phyloP scores from a whole-genome alignment of 2,113 vertebrate genomes.

The Morone saxatilis region DNA sequence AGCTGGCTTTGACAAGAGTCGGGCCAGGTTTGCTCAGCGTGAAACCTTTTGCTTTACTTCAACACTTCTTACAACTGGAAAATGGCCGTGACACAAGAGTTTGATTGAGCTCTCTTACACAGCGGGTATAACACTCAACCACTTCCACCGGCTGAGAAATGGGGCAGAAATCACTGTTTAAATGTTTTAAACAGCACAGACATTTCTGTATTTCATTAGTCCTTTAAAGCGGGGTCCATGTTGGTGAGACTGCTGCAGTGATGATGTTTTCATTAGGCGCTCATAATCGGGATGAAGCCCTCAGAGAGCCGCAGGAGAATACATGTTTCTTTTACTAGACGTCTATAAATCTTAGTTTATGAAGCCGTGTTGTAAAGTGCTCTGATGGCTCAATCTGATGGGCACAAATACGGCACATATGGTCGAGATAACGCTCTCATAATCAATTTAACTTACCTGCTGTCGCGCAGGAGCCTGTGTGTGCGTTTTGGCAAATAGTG shows the following conservation, averaged over 20 bases:
- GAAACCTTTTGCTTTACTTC: neutral
- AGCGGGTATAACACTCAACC: neutral
- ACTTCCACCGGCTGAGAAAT: neutral
- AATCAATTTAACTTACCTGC: conserved; percentile 33
- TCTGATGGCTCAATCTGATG: conserved; percentile 15
- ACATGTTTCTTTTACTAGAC: neutral
- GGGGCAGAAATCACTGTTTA: neutral
- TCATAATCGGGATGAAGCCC: neutral
- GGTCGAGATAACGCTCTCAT: conserved; percentile 8
- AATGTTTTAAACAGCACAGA: neutral
- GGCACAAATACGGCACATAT: conserved; percentile 34
- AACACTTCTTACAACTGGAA: conserved; percentile 9
- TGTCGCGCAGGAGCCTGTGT: neutral
- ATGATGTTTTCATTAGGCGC: conserved; percentile 34
- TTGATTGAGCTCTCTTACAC: neutral
- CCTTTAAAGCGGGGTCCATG: neutral
- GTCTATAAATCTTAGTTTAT: conserved; percentile 45
- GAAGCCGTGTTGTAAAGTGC: neutral
- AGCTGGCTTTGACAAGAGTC: neutral
- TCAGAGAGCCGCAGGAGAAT: neutral
- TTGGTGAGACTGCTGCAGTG: neutral
- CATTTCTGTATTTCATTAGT: neutral
- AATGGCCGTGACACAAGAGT: neutral
- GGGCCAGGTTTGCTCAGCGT: neutral
- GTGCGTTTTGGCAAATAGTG: neutral